A percentile compares a stretch with the other conserved stretches of the same genome.
phyloP scores from a whole-genome alignment of 2,113 vertebrate genomes.

The Psittacula cyanocephala region DNA sequence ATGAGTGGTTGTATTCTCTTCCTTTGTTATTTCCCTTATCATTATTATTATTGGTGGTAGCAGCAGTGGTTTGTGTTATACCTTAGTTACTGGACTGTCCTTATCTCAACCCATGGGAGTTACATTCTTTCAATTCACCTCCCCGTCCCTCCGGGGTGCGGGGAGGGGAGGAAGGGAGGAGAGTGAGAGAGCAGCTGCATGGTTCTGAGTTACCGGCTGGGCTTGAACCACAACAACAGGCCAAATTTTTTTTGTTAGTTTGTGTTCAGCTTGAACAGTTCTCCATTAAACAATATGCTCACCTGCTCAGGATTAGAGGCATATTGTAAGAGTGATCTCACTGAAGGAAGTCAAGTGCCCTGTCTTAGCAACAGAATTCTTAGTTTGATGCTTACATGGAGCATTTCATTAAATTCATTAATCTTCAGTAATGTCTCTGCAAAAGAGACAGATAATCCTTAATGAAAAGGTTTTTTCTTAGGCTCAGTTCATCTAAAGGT shows the following conservation, averaged over 20 bases:
- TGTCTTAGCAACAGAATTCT: constrained; percentile 54
- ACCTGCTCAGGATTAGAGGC: constrained; percentile 5
- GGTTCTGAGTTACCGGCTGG: too few relatives aligned
- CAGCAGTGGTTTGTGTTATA: too few relatives aligned
- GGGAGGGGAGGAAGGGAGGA: too few relatives aligned
- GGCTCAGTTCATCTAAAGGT: constrained; percentile 34
- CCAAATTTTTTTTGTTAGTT: not conserved
- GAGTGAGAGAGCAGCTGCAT: too few relatives aligned
- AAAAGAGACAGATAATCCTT: constrained; percentile 62
- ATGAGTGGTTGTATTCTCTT: too few relatives aligned
- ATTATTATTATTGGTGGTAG: too few relatives aligned
- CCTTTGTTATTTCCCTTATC: too few relatives aligned
- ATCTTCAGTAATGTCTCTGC: constrained; percentile 47
- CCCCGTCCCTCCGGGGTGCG: too few relatives aligned
- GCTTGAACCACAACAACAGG: too few relatives aligned
- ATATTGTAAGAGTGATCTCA: constrained; percentile 13
- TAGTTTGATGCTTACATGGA: constrained; percentile 31
- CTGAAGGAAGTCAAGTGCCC: constrained; percentile 27
- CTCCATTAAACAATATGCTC: constrained; percentile 20
- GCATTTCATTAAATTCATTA: constrained; percentile 61
- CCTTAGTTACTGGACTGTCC: too few relatives aligned
- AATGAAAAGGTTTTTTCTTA: constrained; percentile 47
- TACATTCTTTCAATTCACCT: too few relatives aligned
- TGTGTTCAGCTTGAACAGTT: not conserved
- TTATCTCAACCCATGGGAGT: too few relatives aligned